Conservation (phyloP, 2,113 vertebrate species). For the Aramus guarauna region DNA sequence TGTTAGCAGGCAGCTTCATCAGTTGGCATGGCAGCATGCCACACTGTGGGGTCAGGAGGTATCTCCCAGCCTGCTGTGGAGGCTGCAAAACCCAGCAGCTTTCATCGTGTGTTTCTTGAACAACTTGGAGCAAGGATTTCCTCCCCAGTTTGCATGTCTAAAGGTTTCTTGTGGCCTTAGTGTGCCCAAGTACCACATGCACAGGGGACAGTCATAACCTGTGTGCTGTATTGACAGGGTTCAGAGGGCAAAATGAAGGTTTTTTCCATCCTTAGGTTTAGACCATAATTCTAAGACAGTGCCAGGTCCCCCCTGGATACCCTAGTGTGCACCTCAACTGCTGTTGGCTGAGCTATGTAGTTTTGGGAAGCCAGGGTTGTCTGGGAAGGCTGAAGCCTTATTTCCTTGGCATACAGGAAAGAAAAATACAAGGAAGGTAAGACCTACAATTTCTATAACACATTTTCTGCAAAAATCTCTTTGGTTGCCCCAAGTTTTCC, state of each 20-base stretch:
- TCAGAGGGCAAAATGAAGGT: background rate
- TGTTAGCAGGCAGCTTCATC: background rate
- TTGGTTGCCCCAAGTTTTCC: background rate
- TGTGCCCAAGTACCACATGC: too few relatives aligned
- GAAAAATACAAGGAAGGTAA: fast-evolving
- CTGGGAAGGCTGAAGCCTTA: background rate
- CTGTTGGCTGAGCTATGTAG: fast-evolving
- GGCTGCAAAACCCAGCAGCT: background rate
- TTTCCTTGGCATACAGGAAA: background rate
- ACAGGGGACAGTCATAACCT: fast-evolving
- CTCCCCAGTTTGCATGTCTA: background rate
- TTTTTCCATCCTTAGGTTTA: background rate
- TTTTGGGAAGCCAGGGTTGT: background rate
- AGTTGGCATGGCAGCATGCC: background rate
- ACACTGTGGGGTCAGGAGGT: background rate
- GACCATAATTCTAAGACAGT: background rate
- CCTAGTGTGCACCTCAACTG: background rate
- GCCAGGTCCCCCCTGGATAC: background rate
- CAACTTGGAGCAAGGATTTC: background rate
- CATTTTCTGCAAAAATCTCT: background rate
- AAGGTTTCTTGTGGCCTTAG: background rate
- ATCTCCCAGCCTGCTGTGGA: background rate
- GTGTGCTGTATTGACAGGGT: background rate
- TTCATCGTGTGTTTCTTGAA: background rate
- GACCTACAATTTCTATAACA: background rate